Conservation (phyloP, 2,797 vertebrate species). For the Oreochromis grahami region DNA sequence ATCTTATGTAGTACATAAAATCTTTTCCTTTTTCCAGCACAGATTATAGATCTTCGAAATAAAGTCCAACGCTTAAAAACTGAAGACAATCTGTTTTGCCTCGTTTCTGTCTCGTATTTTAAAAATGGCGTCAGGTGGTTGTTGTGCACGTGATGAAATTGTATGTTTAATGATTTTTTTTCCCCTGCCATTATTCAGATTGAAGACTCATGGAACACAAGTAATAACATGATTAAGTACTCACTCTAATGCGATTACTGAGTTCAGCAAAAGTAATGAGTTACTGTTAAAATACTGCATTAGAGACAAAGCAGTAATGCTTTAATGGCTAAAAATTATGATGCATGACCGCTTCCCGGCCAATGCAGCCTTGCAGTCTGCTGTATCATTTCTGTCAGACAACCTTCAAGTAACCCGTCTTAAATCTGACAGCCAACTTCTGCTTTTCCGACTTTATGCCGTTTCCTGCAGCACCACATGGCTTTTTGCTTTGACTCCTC, state of each 20-base stretch:
- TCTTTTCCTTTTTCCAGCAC: not conserved
- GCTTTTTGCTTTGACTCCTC: constrained; percentile 16
- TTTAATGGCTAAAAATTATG: not conserved
- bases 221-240: not conserved
- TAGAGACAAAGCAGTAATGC: not conserved
- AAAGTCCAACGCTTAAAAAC: not conserved
- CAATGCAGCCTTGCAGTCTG: not conserved
- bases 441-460: not conserved
- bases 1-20: not conserved
- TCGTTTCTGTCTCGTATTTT: not conserved
- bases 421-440: not conserved
- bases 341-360: not conserved
- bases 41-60: not conserved
- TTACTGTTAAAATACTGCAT: not conserved
- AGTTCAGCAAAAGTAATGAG: not conserved
- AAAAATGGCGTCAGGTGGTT: not conserved
- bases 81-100: not conserved
- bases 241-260: not conserved
- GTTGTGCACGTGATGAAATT: not conserved
- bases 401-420: not conserved
- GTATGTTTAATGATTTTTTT: too few relatives aligned
- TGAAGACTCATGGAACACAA: not conserved
- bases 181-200: not conserved
- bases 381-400: not conserved
- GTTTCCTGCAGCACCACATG: not conserved